These are phyloP conservation scores for Bombus soroeensis DNA, from an alignment of 1,140 invertebrate genomes.

Conservation along the genomic window DNA sequence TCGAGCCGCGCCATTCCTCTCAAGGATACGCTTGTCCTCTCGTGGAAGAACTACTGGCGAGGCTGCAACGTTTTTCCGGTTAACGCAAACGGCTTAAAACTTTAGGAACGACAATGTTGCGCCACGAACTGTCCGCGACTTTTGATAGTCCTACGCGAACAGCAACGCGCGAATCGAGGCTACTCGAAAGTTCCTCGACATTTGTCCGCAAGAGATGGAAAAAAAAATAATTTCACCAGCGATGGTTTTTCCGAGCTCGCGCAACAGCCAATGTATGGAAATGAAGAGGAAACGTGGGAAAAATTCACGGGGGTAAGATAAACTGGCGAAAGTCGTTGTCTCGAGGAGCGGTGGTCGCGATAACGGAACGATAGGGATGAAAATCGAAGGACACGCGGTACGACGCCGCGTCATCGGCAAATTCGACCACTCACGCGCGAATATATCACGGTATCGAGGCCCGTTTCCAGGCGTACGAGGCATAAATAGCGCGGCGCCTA, in stretches of 20 bases:
- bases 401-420: too few relatives aligned
- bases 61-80: neutral
- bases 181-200: too few relatives aligned
- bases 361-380: neutral
- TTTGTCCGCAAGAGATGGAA: fast-evolving
- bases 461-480: neutral
- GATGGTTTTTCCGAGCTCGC: too few relatives aligned
- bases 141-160: too few relatives aligned
- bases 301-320: neutral
- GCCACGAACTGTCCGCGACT: neutral
- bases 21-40: neutral
- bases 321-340: neutral
- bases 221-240: too few relatives aligned
- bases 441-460: neutral
- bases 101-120: neutral
- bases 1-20: slow-evolving; percentile 39
- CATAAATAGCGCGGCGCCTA: slow-evolving; percentile 25
- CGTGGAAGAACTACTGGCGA: neutral
- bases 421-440: too few relatives aligned
- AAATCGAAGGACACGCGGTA: neutral
- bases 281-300: neutral
- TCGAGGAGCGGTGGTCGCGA: neutral
- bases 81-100: neutral
- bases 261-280: too few relatives aligned
- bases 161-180: too few relatives aligned